Evolutionary conservation across 2,797 vertebrate species (phyloP).

Genomic region (Acanthurus tractus): DNA sequence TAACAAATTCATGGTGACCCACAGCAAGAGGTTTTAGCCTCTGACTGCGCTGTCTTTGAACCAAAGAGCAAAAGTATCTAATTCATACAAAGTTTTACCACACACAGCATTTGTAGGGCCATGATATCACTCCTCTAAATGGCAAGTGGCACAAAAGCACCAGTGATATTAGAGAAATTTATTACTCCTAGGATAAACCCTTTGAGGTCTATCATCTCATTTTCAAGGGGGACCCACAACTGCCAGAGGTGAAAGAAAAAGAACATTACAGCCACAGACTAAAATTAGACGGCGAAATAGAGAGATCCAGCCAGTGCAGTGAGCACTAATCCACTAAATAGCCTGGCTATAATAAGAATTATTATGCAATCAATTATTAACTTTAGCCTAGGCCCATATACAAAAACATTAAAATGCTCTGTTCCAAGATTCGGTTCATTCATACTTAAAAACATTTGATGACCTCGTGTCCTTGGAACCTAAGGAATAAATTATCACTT

Average conservation of each 20-base stretch:
- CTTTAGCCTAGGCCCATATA: constrained; percentile 30
- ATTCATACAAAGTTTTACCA: constrained; percentile 54
- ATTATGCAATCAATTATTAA: constrained; percentile 57
- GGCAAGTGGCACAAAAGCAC: constrained; percentile 51
- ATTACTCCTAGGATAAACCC: constrained; percentile 61
- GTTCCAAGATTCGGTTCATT: constrained; percentile 14
- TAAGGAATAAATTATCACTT: constrained; percentile 1
- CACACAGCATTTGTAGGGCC: constrained; percentile 27
- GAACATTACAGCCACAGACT: constrained; percentile 50
- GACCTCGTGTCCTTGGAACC: constrained; percentile 10
- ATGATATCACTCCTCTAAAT: constrained; percentile 44
- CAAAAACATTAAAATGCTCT: constrained; percentile 21
- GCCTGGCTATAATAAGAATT: constrained; percentile 39
- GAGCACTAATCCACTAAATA: constrained; percentile 43
- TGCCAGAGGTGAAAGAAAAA: constrained; percentile 62
- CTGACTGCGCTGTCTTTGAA: constrained; percentile 45
- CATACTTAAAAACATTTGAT: constrained; percentile 11
- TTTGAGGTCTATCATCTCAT: constrained; percentile 61
- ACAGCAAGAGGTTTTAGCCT: constrained; percentile 36
- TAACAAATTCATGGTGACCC: constrained; percentile 56
- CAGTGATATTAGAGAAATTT: constrained; percentile 56
- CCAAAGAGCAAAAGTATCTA: constrained; percentile 39
- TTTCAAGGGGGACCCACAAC: constrained; percentile 40
- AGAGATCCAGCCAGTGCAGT: constrained; percentile 24
- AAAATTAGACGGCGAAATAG: constrained; percentile 60